phyloP scores from a whole-genome alignment of 2,797 vertebrate genomes.

The Platyrinchus mystaceus region DNA sequence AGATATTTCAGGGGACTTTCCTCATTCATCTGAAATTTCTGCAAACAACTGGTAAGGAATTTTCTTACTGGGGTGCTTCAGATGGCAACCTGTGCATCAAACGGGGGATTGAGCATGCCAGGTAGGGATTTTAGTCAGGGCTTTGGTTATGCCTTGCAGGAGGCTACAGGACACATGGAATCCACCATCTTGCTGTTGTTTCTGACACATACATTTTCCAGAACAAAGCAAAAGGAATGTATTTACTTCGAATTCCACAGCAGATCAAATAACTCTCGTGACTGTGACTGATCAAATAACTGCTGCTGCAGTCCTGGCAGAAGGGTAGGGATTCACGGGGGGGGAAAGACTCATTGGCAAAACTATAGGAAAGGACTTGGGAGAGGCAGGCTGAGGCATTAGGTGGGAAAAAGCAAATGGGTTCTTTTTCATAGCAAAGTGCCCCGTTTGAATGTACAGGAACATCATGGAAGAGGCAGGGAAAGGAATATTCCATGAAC shows the following conservation, averaged over 20 bases:
- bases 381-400: neutral
- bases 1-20: fast-evolving
- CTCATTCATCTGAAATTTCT: neutral
- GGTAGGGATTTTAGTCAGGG: neutral
- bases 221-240: neutral
- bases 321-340: neutral
- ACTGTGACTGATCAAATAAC: neutral
- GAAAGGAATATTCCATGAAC: neutral
- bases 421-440: neutral
- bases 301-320: neutral
- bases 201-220: neutral
- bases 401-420: neutral
- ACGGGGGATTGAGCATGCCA: neutral
- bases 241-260: neutral
- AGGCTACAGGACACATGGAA: neutral
- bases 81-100: fast-evolving
- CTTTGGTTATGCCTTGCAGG: neutral
- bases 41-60: neutral
- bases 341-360: neutral
- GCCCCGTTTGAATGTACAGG: neutral
- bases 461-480: neutral
- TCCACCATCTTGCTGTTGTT: neutral
- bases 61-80: neutral
- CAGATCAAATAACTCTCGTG: neutral
- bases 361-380: neutral